These are phyloP conservation scores for Pocillopora grandis DNA, from an alignment of 92 coral and sea anemone genomes.

Conservation along the genomic window DNA sequence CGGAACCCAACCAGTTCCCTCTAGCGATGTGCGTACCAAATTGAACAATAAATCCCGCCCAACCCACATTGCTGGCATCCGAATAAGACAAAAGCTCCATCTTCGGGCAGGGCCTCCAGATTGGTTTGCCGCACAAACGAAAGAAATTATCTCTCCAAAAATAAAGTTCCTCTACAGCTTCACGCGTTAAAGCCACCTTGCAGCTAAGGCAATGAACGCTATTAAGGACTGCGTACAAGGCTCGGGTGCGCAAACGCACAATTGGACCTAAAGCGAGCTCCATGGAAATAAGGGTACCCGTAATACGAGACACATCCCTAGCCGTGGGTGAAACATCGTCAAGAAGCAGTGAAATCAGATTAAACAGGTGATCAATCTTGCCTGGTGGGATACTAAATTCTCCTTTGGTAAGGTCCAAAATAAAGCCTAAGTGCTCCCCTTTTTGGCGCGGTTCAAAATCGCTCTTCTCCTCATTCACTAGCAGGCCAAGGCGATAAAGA, in stretches of 20 bases:
- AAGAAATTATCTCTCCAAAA: conserved; percentile 49
- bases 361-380: not conserved
- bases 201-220: not conserved
- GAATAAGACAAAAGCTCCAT: conserved; percentile 60
- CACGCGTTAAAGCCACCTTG: not conserved
- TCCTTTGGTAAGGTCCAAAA: conserved; percentile 20
- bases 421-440: conserved; percentile 38
- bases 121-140: conserved; percentile 42
- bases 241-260: conserved; percentile 15
- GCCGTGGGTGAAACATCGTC: not conserved
- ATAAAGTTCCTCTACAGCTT: conserved; percentile 24
- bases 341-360: not conserved
- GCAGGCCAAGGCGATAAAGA: conserved; percentile 27
- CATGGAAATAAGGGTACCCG: conserved; percentile 20
- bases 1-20: conserved; percentile 32
- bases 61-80: conserved; percentile 72
- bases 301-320: conserved; percentile 16
- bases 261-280: conserved; percentile 38
- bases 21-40: not conserved
- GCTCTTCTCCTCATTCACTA: conserved; percentile 12
- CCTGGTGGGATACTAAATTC: not conserved
- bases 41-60: too few species aligned
- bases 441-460: conserved; percentile 42
- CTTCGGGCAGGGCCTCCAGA: conserved; percentile 55
- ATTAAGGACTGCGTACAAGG: not conserved